A percentile compares a stretch with the other conserved stretches of the same genome.
These are phyloP conservation scores for Centropyge bicolor DNA, from an alignment of 2,797 vertebrate species.

Conservation along the genomic window DNA sequence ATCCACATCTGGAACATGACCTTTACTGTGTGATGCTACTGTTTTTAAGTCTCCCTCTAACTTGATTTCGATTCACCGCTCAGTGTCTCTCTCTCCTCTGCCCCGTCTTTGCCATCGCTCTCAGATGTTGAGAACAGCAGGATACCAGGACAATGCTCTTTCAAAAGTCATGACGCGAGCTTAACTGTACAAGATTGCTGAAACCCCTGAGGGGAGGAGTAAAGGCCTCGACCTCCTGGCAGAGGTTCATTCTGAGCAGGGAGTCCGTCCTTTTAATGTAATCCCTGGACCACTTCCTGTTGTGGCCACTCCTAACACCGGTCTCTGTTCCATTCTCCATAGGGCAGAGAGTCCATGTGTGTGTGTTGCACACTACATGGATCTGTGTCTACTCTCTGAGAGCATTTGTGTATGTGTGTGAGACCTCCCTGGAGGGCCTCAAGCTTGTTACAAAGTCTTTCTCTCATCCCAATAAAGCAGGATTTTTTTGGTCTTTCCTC, in stretches of 20 bases:
- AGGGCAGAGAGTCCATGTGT: conserved; percentile 21
- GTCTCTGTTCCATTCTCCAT: conserved; percentile 37
- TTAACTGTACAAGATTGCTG: conserved; percentile 23
- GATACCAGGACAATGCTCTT: conserved; percentile 26
- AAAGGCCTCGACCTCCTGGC: conserved; percentile 24
- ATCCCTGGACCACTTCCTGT: conserved; percentile 61
- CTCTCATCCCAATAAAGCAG: conserved; percentile 32
- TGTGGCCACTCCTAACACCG: conserved; percentile 58
- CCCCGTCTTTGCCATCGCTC: neutral
- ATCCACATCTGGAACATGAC: conserved; percentile 20
- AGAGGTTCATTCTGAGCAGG: conserved; percentile 35
- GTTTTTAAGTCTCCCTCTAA: conserved; percentile 4
- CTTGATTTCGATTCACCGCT: conserved; percentile 20
- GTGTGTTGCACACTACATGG: conserved; percentile 1
- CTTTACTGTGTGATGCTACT: neutral
- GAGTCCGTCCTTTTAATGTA: conserved; percentile 51
- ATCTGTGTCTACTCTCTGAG: conserved; percentile 3
- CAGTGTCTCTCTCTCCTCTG: neutral
- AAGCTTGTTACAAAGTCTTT: conserved; percentile 44
- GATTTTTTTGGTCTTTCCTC: conserved; percentile 9
- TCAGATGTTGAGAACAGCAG: conserved; percentile 25
- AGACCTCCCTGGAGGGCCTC: conserved; percentile 18
- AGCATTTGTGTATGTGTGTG: conserved; percentile 19
- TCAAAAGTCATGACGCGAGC: conserved; percentile 24
- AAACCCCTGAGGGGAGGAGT: neutral